phyloP scores from a whole-genome alignment of 2,113 vertebrate species.

The Menura novaehollandiae region DNA sequence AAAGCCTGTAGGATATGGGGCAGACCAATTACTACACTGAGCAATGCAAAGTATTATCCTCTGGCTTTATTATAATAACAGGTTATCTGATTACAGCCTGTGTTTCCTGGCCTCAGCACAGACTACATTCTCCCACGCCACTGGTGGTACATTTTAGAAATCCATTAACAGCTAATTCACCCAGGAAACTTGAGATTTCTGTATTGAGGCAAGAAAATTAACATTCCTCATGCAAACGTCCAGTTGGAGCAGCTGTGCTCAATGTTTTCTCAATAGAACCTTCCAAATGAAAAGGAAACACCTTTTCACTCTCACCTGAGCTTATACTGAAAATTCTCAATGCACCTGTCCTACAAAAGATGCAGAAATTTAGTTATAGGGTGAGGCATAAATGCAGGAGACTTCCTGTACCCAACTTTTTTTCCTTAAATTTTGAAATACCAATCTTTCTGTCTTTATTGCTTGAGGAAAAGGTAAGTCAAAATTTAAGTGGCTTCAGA shows the following conservation, averaged over 20 bases:
- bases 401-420: fast-evolving
- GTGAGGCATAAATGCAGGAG: not conserved
- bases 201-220: not conserved
- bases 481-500: not conserved
- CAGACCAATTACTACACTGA: conserved; percentile 54
- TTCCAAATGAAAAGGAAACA: not conserved
- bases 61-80: conserved; percentile 55
- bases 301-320: not conserved
- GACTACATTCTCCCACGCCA: not conserved
- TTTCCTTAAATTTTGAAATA: not conserved
- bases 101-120: conserved; percentile 17
- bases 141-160: not conserved
- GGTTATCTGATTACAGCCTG: conserved; percentile 50
- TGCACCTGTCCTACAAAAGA: not conserved
- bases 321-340: not conserved
- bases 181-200: conserved; percentile 12
- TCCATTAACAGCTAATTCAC: not conserved
- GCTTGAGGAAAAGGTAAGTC: not conserved
- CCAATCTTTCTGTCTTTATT: not conserved
- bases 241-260: not conserved
- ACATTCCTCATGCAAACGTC: not conserved
- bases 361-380: not conserved
- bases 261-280: not conserved
- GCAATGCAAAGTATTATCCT: conserved; percentile 58
- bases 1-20: conserved; percentile 42